Evolutionary conservation across 2,888 invertebrate species (phyloP).

Genomic region (Chrysotoxum bicinctum): DNA sequence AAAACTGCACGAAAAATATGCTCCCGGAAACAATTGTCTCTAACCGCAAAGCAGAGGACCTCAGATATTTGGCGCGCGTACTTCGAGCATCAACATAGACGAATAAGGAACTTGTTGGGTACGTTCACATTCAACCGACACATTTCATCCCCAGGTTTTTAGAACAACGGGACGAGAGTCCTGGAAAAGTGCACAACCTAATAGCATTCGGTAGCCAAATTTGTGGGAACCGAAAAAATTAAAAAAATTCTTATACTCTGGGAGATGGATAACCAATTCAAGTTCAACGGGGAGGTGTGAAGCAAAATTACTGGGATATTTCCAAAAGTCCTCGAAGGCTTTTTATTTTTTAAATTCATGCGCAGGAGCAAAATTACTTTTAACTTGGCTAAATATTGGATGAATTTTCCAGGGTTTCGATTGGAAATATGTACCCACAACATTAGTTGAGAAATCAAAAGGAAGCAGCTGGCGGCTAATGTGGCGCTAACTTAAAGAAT

Average conservation of each 20-base stretch:
- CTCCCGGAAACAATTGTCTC: constrained; percentile 20
- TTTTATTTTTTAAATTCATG: constrained; percentile 31
- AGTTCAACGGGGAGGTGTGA: constrained; percentile 45
- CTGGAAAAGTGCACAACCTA: background rate
- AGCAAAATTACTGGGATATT: constrained; percentile 47
- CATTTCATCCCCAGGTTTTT: constrained; percentile 19
- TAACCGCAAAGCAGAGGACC: background rate
- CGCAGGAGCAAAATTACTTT: background rate
- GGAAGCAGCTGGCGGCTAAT: constrained; percentile 47
- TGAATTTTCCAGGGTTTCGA: constrained; percentile 34
- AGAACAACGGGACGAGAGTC: background rate
- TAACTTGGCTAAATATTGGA: background rate
- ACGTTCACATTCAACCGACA: background rate
- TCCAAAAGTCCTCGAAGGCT: background rate
- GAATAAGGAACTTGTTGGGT: constrained; percentile 7
- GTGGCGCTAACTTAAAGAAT: constrained; percentile 26
- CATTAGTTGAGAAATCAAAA: constrained; percentile 1
- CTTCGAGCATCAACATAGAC: background rate
- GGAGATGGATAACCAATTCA: constrained; percentile 18
- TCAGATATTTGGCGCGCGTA: background rate
- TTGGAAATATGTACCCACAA: constrained; percentile 39
- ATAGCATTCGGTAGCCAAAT: background rate
- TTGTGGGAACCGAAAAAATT: background rate
- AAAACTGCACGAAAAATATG: constrained; percentile 26
- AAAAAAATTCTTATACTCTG: constrained; percentile 27